Evolutionary conservation across 2,888 invertebrate genomes (phyloP), one percentile per base, ranked within the genome.

Genomic region (Cheiracanthium punctorium): DNA sequence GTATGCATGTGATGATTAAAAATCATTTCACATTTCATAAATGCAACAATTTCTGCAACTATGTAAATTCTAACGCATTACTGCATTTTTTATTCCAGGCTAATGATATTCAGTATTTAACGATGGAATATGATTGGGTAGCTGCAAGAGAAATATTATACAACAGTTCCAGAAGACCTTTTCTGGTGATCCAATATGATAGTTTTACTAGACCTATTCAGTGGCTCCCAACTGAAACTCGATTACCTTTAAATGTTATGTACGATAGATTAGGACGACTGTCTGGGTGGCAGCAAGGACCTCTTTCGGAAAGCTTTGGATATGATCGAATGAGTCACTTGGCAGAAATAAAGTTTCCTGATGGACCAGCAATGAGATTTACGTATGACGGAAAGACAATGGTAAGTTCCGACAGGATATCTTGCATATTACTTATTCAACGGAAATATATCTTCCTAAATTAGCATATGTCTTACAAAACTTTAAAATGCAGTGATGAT

Each of bases 241-340:
- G 96, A 90, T 95, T 96, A 0, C 96, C 96, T 90, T 96, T 98
- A 1, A 97, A 97, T 90, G 93, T 98, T 29, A 97, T 97, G 90
- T 98, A 98, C 91, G 97, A 98, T 91, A 93, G 97, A 88, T 97
- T 96, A 91, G 97, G 97, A 88, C 94, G 97, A 89, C 92, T 98
- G 70, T 95, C 95, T 1, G 95, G 95, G 89, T 98, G 98, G 97
- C 95, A 95, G 90, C 97, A 98, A 96, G 98, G 97, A 30, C 96
- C 96, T 88, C 93, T 98, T 7, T 95, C 95, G 90, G 97, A 98
- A 93, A 95, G 95, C 0, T 97, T 97, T 90, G 95, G 95, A 0
- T 98, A 97, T 90, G 97, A 98, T 91, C 93, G 96, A 90, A 96
- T 96, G 80, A 98, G 98, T 10, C 94, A 97, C 89, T 92, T 98